Evolutionary conservation across 2,113 vertebrate species (phyloP).

Genomic region (Phalacrocorax pelagicus): DNA sequence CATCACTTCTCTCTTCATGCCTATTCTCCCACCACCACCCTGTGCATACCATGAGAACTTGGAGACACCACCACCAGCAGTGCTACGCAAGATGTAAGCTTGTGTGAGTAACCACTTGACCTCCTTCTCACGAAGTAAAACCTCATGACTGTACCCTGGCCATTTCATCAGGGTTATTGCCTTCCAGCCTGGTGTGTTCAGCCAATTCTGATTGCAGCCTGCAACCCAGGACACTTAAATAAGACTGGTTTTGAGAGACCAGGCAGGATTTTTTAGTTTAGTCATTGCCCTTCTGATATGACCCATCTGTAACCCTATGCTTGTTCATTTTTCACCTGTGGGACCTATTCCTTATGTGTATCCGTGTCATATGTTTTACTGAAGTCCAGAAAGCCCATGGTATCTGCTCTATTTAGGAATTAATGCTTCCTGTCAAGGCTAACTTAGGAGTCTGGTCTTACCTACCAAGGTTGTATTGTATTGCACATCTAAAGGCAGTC

Average conservation of each 20-base stretch:
- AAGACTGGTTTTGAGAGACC: neutral
- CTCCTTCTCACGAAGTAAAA: neutral
- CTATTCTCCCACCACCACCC: neutral
- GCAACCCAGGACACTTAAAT: neutral
- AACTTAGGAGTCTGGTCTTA: neutral
- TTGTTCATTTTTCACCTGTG: neutral
- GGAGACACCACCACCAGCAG: neutral
- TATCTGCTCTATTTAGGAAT: neutral
- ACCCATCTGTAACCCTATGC: neutral
- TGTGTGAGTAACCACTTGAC: neutral
- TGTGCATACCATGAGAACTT: fast-evolving
- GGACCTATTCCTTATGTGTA: neutral
- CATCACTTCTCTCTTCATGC: neutral
- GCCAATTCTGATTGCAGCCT: neutral
- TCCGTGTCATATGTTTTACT: neutral
- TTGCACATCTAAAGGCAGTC: neutral
- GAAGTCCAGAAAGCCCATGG: neutral
- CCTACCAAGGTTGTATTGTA: neutral
- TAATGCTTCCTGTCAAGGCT: neutral
- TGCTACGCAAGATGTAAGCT: neutral
- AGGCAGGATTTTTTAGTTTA: neutral
- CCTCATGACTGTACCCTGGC: neutral
- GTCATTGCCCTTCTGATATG: neutral
- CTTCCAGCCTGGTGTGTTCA: neutral
- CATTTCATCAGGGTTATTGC: neutral